These are phyloP conservation scores for Homalodisca vitripennis DNA, from an alignment of 1,140 invertebrate species.

Conservation along the genomic window DNA sequence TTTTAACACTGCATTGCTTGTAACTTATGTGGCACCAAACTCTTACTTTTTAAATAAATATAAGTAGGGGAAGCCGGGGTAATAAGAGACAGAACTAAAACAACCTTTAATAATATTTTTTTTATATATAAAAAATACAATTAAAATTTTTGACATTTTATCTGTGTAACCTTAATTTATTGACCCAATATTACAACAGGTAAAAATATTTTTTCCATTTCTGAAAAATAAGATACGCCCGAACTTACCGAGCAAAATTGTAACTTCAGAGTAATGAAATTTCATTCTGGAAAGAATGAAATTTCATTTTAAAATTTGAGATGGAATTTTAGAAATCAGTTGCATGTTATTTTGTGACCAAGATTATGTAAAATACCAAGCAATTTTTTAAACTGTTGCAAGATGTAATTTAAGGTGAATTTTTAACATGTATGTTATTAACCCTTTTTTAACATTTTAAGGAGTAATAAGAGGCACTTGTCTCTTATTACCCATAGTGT, in stretches of 20 bases:
- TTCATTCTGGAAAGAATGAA: too few relatives aligned
- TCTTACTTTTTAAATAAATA: too few relatives aligned
- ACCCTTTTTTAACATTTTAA: too few relatives aligned
- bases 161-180: not conserved
- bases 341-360: not conserved
- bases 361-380: too few relatives aligned
- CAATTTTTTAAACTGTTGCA: too few relatives aligned
- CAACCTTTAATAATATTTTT: not conserved
- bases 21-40: too few relatives aligned
- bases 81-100: not conserved
- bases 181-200: too few relatives aligned
- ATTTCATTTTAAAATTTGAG: not conserved
- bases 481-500: not conserved
- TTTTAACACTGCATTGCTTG: too few relatives aligned
- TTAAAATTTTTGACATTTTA: not conserved
- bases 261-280: too few relatives aligned
- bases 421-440: not conserved
- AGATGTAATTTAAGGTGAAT: slow-evolving; percentile 9
- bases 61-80: not conserved
- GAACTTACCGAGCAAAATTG: not conserved
- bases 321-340: not conserved
- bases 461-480: not conserved
- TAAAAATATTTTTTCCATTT: too few relatives aligned
- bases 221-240: not conserved
- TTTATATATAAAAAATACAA: not conserved